These are phyloP conservation scores for Mellivora capensis DNA, from an alignment of 2,113 vertebrate species.

Conservation along the genomic window DNA sequence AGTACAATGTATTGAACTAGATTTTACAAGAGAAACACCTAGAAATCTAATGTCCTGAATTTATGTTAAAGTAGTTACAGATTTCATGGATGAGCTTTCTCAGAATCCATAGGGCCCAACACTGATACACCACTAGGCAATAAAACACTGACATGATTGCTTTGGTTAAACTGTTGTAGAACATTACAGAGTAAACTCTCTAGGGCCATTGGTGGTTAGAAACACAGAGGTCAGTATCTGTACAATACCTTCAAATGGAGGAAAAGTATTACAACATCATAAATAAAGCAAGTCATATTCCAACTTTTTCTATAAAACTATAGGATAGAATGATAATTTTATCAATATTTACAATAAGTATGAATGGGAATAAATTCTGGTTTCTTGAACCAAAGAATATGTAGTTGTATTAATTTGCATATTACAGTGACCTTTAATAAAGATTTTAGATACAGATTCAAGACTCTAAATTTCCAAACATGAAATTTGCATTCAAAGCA, in stretches of 20 bases:
- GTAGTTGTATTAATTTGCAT: background rate
- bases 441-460: background rate
- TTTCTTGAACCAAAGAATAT: constrained; percentile 6
- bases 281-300: background rate
- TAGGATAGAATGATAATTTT: constrained; percentile 27
- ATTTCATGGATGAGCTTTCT: constrained; percentile 36
- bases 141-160: background rate
- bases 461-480: background rate
- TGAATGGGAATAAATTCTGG: constrained; percentile 15
- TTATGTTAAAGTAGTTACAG: background rate
- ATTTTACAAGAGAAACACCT: background rate
- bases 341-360: background rate
- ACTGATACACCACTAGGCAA: background rate
- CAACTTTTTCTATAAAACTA: background rate
- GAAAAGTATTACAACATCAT: background rate
- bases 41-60: background rate
- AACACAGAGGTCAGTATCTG: background rate
- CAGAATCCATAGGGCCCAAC: constrained; percentile 34
- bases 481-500: background rate
- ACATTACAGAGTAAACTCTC: background rate
- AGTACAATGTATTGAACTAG: background rate
- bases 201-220: background rate
- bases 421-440: background rate
- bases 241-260: background rate
- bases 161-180: constrained; percentile 19